Conservation (phyloP, 2,113 vertebrate species). For the Coptodon rendalli region DNA sequence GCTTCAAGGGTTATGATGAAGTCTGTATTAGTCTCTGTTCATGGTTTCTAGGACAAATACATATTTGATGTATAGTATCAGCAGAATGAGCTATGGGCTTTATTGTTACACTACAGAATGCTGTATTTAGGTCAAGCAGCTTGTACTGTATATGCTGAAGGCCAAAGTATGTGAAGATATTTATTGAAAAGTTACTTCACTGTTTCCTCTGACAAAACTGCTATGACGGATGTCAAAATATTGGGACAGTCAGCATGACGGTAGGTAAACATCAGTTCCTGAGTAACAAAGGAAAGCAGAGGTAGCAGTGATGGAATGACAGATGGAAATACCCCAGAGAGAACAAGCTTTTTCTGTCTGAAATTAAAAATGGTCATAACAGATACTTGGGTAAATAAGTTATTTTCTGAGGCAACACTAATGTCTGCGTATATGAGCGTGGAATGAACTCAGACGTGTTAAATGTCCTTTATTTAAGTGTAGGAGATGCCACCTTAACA, state of each 20-base stretch:
- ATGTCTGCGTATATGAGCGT: background rate
- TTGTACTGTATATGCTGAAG: background rate
- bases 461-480: background rate
- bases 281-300: background rate
- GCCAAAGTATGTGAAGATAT: background rate
- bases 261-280: background rate
- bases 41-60: background rate
- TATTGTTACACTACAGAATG: background rate
- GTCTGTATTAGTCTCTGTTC: background rate
- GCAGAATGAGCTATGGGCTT: background rate
- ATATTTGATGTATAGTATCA: background rate
- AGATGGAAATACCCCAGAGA: slow-evolving; percentile 16
- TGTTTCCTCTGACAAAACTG: slow-evolving; percentile 12
- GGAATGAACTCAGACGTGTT: background rate
- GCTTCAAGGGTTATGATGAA: background rate
- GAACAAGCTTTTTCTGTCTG: background rate
- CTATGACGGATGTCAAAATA: slow-evolving; percentile 32
- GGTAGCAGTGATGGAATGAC: slow-evolving; percentile 4
- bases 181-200: slow-evolving; percentile 5
- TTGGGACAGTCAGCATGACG: background rate
- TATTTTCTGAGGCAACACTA: background rate
- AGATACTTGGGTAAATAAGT: background rate
- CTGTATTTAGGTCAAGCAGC: slow-evolving; percentile 17
- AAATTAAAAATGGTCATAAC: slow-evolving; percentile 22
- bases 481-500: background rate